These are phyloP conservation scores for Phoxinus phoxinus DNA, from an alignment of 2,113 vertebrate species.

Conservation along the genomic window DNA sequence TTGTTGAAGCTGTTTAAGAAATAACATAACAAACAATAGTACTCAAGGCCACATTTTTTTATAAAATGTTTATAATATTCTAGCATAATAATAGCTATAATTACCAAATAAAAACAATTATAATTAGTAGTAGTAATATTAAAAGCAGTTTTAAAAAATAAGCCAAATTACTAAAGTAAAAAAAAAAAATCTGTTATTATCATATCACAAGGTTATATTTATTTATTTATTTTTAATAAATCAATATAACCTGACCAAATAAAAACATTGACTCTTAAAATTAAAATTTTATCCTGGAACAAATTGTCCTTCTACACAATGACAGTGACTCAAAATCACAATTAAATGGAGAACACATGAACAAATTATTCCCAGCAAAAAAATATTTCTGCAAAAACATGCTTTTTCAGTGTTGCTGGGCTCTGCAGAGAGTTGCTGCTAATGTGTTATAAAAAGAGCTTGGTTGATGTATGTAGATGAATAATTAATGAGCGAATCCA, in stretches of 20 bases:
- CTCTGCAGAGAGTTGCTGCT: conserved; percentile 40
- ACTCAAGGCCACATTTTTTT: neutral
- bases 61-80: neutral
- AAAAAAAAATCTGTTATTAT: neutral
- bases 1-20: too few species aligned
- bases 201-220: neutral
- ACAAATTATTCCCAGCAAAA: neutral
- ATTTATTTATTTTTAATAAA: neutral
- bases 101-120: neutral
- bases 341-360: neutral
- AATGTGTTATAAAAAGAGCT: conserved; percentile 53
- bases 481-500: conserved; percentile 51
- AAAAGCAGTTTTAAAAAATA: neutral
- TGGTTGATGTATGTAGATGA: conserved; percentile 42
- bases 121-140: neutral
- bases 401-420: conserved; percentile 27
- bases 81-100: neutral
- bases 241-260: neutral
- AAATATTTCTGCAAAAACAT: conserved; percentile 20
- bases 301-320: neutral
- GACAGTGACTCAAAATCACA: neutral
- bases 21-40: too few species aligned
- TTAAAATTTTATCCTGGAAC: neutral
- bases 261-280: neutral
- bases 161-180: neutral